Conservation (phyloP, 37 sponge, comb jelly and placozoan species). For the Ianthella basta region DNA sequence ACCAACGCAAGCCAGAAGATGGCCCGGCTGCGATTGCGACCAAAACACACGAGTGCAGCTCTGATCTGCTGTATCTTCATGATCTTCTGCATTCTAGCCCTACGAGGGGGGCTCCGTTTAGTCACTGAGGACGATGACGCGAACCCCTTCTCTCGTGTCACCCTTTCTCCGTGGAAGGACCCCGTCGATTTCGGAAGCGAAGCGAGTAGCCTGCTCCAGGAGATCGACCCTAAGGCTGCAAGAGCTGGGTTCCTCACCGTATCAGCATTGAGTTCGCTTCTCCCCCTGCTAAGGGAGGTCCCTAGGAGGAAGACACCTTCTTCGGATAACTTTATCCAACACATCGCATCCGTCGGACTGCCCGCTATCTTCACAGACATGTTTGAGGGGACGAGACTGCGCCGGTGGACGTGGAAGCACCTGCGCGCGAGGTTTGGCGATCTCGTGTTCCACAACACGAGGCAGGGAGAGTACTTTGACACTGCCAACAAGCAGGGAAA, state of each 20-base stretch:
- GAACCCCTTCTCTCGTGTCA: no score
- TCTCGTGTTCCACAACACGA: constrained; percentile 66
- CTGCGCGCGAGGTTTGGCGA: constrained; percentile 70
- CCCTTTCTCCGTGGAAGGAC: no score
- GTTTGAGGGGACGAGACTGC: constrained; percentile 60
- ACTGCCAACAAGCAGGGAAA: constrained; percentile 63
- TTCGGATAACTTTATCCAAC: constrained; percentile 71
- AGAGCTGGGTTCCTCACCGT: constrained; percentile 71
- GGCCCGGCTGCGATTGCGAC: no score
- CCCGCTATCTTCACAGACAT: constrained; percentile 88
- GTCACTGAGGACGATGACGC: no score
- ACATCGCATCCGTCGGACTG: constrained; percentile 84
- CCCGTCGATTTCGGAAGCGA: no score
- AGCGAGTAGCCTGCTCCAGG: no score
- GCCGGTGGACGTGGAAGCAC: constrained; percentile 80
- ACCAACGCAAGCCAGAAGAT: no score
- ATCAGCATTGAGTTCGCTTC: constrained; percentile 59
- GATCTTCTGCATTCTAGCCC: no score
- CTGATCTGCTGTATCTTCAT: no score
- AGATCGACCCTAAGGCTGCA: neutral
- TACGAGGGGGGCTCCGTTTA: no score
- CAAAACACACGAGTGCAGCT: no score
- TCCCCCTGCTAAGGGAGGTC: constrained; percentile 65
- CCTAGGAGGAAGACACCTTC: constrained; percentile 69
- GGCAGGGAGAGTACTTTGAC: constrained; percentile 77